Percentiles rank a stretch among this genome's conserved stretches.
Evolutionary conservation across 2,888 invertebrate genomes (phyloP).

Genomic region (Bugulina stolonifera): DNA sequence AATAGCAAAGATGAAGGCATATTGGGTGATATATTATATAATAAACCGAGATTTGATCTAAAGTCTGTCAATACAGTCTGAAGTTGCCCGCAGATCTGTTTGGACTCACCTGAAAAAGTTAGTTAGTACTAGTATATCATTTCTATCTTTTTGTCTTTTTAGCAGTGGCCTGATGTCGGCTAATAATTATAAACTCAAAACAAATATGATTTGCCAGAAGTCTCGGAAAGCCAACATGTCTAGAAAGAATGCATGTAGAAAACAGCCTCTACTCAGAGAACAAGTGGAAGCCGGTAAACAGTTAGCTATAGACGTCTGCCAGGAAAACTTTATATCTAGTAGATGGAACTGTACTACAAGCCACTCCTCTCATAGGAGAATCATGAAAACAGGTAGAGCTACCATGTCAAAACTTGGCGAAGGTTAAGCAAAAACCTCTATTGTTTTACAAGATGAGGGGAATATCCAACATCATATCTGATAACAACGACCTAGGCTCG

Average conservation of each 20-base stretch:
- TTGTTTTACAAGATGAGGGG: too few species aligned
- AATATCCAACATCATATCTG: too few species aligned
- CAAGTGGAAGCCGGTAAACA: conserved; percentile 29
- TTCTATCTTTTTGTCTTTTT: not conserved
- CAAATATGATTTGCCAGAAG: conserved; percentile 14
- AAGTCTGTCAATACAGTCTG: too few species aligned
- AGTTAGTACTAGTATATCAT: not conserved
- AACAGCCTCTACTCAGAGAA: conserved; percentile 2
- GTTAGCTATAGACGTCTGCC: conserved; percentile 69
- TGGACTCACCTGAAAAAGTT: not conserved
- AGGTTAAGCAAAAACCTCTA: too few species aligned
- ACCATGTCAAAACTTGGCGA: too few species aligned
- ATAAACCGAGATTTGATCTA: too few species aligned
- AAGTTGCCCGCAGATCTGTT: not conserved
- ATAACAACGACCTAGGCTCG: too few species aligned
- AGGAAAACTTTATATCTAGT: conserved; percentile 72
- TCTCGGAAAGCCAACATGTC: conserved; percentile 22
- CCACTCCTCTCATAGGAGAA: conserved; percentile 73
- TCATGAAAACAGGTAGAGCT: conserved; percentile 80
- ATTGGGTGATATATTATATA: too few species aligned
- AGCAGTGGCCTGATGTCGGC: conserved; percentile 10
- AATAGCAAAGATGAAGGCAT: too few species aligned
- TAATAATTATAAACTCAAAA: conserved; percentile 4
- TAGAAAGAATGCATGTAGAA: conserved; percentile 6
- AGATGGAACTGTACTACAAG: conserved; percentile 83